Conservation (phyloP, 2,113 vertebrate species). For the Helogale parvula region DNA sequence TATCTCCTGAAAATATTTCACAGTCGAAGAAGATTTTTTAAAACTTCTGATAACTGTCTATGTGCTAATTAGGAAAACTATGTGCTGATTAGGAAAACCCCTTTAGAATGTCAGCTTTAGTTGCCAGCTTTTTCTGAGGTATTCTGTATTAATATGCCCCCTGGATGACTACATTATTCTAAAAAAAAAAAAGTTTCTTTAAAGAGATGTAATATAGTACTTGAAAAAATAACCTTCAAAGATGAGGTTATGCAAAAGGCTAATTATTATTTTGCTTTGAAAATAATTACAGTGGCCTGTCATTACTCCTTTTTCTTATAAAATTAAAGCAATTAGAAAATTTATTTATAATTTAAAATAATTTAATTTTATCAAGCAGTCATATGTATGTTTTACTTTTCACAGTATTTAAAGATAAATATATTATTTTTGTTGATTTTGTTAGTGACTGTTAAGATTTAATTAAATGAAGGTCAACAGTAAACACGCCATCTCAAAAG, state of each 20-base stretch:
- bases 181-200: neutral
- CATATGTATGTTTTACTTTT: neutral
- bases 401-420: neutral
- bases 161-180: neutral
- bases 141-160: neutral
- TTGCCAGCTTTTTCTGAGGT: neutral
- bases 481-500: neutral
- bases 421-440: neutral
- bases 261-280: neutral
- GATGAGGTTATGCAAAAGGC: neutral
- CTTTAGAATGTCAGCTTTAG: neutral
- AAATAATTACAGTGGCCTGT: neutral
- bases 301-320: neutral
- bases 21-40: neutral
- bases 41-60: neutral
- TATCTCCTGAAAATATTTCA: neutral
- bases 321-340: neutral
- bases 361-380: neutral
- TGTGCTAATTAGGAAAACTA: neutral
- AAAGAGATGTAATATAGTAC: neutral
- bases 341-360: neutral
- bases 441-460: neutral
- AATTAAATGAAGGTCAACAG: neutral
- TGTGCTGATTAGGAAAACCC: neutral
- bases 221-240: constrained; percentile 2